These are phyloP conservation scores for Prochilodus magdalenae DNA, from an alignment of 2,113 vertebrate species.

Conservation along the genomic window DNA sequence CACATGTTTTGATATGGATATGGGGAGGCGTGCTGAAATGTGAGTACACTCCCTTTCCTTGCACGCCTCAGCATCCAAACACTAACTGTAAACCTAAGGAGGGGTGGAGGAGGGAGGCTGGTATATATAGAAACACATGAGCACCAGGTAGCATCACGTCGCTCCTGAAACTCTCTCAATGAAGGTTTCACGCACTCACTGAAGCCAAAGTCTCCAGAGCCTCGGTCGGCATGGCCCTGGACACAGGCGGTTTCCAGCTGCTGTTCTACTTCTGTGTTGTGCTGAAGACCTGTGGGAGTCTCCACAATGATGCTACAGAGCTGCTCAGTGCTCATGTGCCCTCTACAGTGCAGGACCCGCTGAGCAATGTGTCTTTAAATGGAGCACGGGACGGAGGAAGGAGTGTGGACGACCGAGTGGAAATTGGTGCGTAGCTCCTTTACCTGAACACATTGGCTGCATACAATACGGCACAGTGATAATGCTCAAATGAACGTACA, in stretches of 20 bases:
- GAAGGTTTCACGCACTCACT: background rate
- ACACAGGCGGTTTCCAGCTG: slow-evolving; percentile 50
- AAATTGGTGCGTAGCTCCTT: slow-evolving; percentile 56
- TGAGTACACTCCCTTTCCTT: slow-evolving; percentile 43
- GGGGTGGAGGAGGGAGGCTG: slow-evolving; percentile 26
- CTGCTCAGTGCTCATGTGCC: background rate
- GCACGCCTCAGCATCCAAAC: slow-evolving; percentile 31
- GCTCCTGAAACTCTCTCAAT: slow-evolving; percentile 16
- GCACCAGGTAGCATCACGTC: slow-evolving; percentile 40
- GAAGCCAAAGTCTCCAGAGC: background rate
- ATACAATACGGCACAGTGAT: too few species aligned
- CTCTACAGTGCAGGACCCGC: slow-evolving; percentile 19
- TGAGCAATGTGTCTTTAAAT: slow-evolving; percentile 62
- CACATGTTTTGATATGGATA: slow-evolving; percentile 12
- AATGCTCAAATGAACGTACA: too few species aligned
- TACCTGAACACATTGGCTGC: background rate
- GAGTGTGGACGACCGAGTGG: background rate
- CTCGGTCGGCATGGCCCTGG: slow-evolving; percentile 55
- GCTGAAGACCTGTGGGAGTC: slow-evolving; percentile 52
- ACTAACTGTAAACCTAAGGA: slow-evolving; percentile 35
- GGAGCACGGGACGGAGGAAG: slow-evolving; percentile 69
- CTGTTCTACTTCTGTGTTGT: slow-evolving; percentile 60
- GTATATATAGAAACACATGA: slow-evolving; percentile 57
- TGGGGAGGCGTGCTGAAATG: slow-evolving; percentile 2
- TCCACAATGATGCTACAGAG: slow-evolving; percentile 73